These are phyloP conservation scores for Lithophane ornitopus DNA, from an alignment of 2,888 invertebrate genomes.

Conservation along the genomic window DNA sequence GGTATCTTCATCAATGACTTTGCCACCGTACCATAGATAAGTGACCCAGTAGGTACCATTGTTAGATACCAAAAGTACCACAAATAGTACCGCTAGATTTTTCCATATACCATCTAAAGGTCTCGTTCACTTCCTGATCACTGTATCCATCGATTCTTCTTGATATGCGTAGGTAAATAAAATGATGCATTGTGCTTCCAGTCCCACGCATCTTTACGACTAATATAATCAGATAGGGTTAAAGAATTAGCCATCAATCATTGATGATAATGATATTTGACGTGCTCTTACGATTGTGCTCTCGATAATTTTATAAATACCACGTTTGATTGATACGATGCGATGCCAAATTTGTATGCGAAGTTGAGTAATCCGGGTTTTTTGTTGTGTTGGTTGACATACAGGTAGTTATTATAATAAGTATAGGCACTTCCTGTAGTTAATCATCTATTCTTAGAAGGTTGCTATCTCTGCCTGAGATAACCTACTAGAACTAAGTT, in stretches of 20 bases:
- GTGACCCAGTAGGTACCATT: neutral
- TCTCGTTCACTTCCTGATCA: constrained; percentile 64
- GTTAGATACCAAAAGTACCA: constrained; percentile 33
- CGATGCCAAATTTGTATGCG: constrained; percentile 65
- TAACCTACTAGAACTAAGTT: neutral
- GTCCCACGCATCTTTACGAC: constrained; percentile 88
- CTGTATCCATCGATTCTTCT: constrained; percentile 63
- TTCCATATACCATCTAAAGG: constrained; percentile 71
- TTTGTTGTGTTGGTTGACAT: constrained; percentile 41
- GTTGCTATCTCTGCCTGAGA: neutral
- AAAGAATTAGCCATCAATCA: constrained; percentile 88
- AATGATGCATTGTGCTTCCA: constrained; percentile 86
- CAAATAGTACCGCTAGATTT: constrained; percentile 46
- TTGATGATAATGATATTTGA: constrained; percentile 88
- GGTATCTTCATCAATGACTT: neutral
- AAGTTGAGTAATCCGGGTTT: constrained; percentile 60
- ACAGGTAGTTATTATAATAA: constrained; percentile 15
- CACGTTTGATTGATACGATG: constrained; percentile 68
- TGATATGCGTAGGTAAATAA: constrained; percentile 71
- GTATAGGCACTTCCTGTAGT: constrained; percentile 22
- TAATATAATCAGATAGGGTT: constrained; percentile 83
- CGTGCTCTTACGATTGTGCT: constrained; percentile 83
- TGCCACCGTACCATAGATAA: neutral
- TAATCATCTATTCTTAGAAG: neutral
- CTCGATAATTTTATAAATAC: constrained; percentile 82